Percentiles rank a stretch among this genome's conserved stretches.
phyloP scores from a whole-genome alignment of 2,113 vertebrate species.

The Zeus faber region DNA sequence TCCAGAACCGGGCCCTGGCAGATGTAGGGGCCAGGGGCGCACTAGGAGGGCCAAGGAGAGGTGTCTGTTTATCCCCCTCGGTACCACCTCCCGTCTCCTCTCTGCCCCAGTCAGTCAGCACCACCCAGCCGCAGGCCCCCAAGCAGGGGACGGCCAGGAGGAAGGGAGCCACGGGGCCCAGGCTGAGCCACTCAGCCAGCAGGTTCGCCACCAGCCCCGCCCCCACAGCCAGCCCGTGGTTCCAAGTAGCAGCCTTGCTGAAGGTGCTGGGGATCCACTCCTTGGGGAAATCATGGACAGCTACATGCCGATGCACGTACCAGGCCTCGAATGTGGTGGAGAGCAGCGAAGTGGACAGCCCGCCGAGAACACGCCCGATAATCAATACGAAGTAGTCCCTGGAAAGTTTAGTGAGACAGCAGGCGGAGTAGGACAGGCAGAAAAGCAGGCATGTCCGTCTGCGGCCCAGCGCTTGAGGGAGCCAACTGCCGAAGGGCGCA shows the following conservation, averaged over 20 bases:
- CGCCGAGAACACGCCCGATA: conserved; percentile 83
- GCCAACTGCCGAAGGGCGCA: conserved; percentile 80
- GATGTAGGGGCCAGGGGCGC: conserved; percentile 40
- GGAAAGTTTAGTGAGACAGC: conserved; percentile 89
- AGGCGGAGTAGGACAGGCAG: conserved; percentile 81
- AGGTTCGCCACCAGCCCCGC: conserved; percentile 85
- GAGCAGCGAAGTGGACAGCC: conserved; percentile 86
- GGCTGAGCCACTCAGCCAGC: conserved; percentile 83
- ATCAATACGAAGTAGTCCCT: conserved; percentile 88
- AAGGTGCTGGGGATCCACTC: conserved; percentile 92
- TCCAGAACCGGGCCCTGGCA: conserved; percentile 67
- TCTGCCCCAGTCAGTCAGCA: conserved; percentile 83
- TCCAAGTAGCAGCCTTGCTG: conserved; percentile 83
- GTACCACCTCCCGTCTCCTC: conserved; percentile 71
- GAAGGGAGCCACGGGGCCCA: conserved; percentile 90
- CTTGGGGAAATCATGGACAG: conserved; percentile 83
- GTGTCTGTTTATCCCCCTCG: conserved; percentile 51
- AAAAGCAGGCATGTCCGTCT: conserved; percentile 87
- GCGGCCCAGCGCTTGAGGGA: conserved; percentile 81
- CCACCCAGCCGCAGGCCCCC: conserved; percentile 75
- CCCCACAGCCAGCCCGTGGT: conserved; percentile 81
- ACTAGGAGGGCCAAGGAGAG: conserved; percentile 33
- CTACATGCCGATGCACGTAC: conserved; percentile 86
- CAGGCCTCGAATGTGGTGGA: conserved; percentile 87
- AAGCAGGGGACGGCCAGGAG: conserved; percentile 85